Base-by-base conservation (phyloP, 2,888 invertebrate genomes). In the Xylophagus ater region DNA sequence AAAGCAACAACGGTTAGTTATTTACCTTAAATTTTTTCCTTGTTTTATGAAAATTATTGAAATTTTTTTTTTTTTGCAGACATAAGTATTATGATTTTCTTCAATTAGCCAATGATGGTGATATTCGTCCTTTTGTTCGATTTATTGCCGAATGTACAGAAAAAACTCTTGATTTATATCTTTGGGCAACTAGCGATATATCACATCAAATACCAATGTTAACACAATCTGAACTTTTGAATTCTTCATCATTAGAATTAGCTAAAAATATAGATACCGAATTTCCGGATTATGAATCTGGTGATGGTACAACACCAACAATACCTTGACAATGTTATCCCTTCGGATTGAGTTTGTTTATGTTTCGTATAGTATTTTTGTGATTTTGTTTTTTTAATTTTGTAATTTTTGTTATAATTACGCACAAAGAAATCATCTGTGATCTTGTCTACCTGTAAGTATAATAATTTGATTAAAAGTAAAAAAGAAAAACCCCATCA, bases 81-180 rank as follows among this genome's bases (percentile, higher is more conserved):
- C 80, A 83, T 52, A 75, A 82, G 42, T 88, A 88, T 62, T 96
- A 94, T 60, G 82, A 90, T 53, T 81, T 84, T 49, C 68, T 97
- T 20, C 84, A 92, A 60, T 71, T 84, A 7, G 96, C 92, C 1
- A 96, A 97, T 57, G 80, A 84, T 51, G 97, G 97, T 0, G 96
- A 97, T 59, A 80, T 94, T 4, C 71, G 94, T 32, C 96, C 96
- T 1, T 97, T 97, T 67, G 82, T 96, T 2, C 76, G 97, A 47
- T 97, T 97, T 61, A 90, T 97, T 52, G 93, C 92, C 0, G 83
- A 87, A 52, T 87, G 87, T 56, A 89, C 93, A 0, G 90, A 92
- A 56, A 76, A 81, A 49, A 90, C 89, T 1, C 60, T 93, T 20
- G 88, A 92, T 62, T 72, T 89, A 34, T 92, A 88, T 59, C 63